Evolutionary conservation across 2,888 invertebrate genomes (phyloP).

Genomic region (Papilio protenor): DNA sequence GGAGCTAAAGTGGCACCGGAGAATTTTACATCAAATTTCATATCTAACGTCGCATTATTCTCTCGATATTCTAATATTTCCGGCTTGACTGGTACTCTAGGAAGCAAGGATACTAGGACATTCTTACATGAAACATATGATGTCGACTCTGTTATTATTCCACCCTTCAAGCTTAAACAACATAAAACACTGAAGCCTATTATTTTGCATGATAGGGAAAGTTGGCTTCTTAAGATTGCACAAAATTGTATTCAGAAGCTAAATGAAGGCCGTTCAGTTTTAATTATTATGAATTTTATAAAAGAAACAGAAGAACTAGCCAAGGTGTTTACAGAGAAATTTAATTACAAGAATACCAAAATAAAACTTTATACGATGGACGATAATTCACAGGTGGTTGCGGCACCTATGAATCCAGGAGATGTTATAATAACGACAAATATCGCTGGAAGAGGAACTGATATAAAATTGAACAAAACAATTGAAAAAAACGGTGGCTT

Average conservation of each 20-base stretch:
- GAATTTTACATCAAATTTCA: conserved; percentile 45
- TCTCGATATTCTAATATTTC: conserved; percentile 42
- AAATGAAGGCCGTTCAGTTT: conserved; percentile 36
- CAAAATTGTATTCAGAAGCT: conserved; percentile 44
- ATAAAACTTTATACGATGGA: conserved; percentile 44
- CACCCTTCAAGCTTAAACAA: conserved; percentile 46
- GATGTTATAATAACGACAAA: conserved; percentile 45
- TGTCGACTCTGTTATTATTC: conserved; percentile 43
- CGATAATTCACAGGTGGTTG: conserved; percentile 38
- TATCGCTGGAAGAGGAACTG: conserved; percentile 46
- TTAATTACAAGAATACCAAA: conserved; percentile 39
- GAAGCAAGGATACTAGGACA: conserved; percentile 33
- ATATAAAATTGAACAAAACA: conserved; percentile 40
- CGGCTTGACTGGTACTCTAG: conserved; percentile 47
- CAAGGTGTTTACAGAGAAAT: conserved; percentile 26
- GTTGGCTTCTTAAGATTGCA: conserved; percentile 42
- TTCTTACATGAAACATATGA: conserved; percentile 44
- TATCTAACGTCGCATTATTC: conserved; percentile 46
- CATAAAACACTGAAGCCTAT: conserved; percentile 38
- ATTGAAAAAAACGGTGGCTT: conserved; percentile 44
- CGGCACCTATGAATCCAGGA: conserved; percentile 38
- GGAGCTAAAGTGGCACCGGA: conserved; percentile 43
- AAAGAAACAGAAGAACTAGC: conserved; percentile 41
- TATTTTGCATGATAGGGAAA: conserved; percentile 13
- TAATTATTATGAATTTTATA: conserved; percentile 45